Percentiles rank a stretch among this genome's conserved stretches.
phyloP scores from a whole-genome alignment of 2,888 invertebrate genomes.

The Synanthedon myopaeformis region DNA sequence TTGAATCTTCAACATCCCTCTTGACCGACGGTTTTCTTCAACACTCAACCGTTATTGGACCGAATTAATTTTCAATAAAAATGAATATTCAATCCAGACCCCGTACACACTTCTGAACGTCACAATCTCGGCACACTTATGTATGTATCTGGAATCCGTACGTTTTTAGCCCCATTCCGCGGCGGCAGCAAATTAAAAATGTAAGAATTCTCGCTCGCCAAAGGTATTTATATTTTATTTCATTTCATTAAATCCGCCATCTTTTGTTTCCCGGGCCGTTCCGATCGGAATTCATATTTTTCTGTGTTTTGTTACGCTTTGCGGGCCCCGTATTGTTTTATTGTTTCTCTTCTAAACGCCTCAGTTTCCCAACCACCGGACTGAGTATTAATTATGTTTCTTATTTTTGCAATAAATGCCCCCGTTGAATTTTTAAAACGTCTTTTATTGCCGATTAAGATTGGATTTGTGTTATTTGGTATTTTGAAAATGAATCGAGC shows the following conservation, averaged over 20 bases:
- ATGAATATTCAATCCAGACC: constrained; percentile 23
- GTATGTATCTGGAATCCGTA: constrained; percentile 57
- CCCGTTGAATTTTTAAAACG: constrained; percentile 41
- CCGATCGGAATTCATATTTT: constrained; percentile 70
- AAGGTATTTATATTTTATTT: constrained; percentile 70
- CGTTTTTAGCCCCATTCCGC: constrained; percentile 61
- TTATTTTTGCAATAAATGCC: constrained; percentile 60
- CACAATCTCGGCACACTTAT: constrained; percentile 33
- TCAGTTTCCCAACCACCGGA: constrained; percentile 40
- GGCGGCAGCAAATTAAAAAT: constrained; percentile 65
- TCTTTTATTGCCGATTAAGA: constrained; percentile 40
- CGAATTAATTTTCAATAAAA: constrained; percentile 13
- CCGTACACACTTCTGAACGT: constrained; percentile 9
- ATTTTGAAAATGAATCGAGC: constrained; percentile 43
- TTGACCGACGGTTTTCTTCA: not conserved
- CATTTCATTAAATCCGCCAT: constrained; percentile 70
- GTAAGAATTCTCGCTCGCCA: constrained; percentile 67
- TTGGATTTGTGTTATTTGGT: constrained; percentile 32
- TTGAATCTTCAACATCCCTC: not conserved
- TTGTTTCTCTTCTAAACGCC: constrained; percentile 57
- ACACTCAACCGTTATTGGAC: not conserved
- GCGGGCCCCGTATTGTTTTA: constrained; percentile 61
- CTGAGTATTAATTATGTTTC: constrained; percentile 65
- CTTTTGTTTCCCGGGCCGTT: constrained; percentile 64
- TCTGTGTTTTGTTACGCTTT: constrained; percentile 68